A percentile compares a stretch with the other conserved stretches of the same genome.
These are phyloP conservation scores for Stegophylla sp. DNA, from an alignment of 2,888 invertebrate genomes.

Conservation along the genomic window DNA sequence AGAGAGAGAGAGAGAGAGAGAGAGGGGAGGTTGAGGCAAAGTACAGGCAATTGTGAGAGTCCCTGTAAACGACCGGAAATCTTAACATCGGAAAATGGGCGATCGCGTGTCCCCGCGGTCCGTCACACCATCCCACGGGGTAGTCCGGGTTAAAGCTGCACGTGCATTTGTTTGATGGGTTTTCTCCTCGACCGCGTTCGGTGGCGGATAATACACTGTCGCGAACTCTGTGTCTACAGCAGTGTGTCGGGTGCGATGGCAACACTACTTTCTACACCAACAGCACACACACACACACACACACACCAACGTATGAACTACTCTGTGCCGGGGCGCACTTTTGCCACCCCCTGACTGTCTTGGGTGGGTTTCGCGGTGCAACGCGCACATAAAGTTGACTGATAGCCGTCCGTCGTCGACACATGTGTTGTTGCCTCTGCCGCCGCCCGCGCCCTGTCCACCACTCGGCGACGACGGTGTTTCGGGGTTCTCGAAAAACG, in stretches of 20 bases:
- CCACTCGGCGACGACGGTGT: conserved; percentile 3
- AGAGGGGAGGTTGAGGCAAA: too few relatives aligned
- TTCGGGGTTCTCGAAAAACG: conserved; percentile 7
- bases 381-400: conserved; percentile 30
- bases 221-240: conserved; percentile 5
- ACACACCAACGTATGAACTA: neutral
- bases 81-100: conserved; percentile 39
- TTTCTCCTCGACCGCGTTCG: conserved; percentile 19
- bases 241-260: neutral
- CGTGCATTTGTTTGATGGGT: conserved; percentile 47
- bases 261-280: too few relatives aligned
- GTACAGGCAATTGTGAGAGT: conserved; percentile 38
- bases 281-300: neutral
- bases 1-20: too few relatives aligned
- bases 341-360: neutral
- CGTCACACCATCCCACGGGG: neutral
- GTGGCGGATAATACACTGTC: conserved; percentile 1
- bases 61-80: conserved; percentile 42
- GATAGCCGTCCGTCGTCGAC: conserved; percentile 52
- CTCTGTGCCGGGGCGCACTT: neutral
- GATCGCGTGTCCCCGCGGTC: neutral
- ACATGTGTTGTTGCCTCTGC: conserved; percentile 41
- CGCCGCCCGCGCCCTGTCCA: neutral
- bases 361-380: neutral
- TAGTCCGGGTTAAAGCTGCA: neutral